Conservation (phyloP, 2,113 vertebrate genomes). For the Marmota monax region DNA sequence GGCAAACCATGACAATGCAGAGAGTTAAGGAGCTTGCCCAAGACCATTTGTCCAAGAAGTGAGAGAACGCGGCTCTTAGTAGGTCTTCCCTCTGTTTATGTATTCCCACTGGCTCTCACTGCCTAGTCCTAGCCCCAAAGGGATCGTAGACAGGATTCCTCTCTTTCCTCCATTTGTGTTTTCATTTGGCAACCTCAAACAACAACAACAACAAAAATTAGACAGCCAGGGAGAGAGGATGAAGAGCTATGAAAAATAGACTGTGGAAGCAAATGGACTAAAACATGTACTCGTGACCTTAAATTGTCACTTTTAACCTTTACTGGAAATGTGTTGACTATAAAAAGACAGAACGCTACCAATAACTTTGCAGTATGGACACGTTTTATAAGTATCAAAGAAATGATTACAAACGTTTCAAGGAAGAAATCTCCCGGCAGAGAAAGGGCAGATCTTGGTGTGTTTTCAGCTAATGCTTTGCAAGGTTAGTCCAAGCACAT, state of each 20-base stretch:
- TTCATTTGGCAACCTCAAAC: not conserved
- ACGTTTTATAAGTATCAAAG: not conserved
- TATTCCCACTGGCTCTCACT: not conserved
- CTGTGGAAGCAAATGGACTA: not conserved
- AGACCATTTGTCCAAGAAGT: not conserved
- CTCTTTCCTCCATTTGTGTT: not conserved
- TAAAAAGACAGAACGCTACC: not conserved
- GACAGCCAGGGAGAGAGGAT: not conserved
- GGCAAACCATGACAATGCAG: not conserved
- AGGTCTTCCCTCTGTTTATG: not conserved
- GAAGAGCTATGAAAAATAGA: slow-evolving; percentile 9
- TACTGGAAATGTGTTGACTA: not conserved
- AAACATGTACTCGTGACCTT: not conserved
- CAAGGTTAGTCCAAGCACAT: not conserved
- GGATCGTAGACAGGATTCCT: not conserved
- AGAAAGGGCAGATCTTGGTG: not conserved
- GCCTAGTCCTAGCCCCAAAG: not conserved
- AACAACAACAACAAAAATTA: not conserved
- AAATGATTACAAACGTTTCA: not conserved
- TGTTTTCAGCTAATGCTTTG: not conserved
- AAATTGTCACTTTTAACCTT: not conserved
- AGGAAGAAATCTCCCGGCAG: not conserved
- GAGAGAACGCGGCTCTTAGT: not conserved
- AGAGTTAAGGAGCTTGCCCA: not conserved
- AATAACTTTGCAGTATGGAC: not conserved